Conservation (phyloP, 2,797 vertebrate species). For the Cottoperca gobio region DNA sequence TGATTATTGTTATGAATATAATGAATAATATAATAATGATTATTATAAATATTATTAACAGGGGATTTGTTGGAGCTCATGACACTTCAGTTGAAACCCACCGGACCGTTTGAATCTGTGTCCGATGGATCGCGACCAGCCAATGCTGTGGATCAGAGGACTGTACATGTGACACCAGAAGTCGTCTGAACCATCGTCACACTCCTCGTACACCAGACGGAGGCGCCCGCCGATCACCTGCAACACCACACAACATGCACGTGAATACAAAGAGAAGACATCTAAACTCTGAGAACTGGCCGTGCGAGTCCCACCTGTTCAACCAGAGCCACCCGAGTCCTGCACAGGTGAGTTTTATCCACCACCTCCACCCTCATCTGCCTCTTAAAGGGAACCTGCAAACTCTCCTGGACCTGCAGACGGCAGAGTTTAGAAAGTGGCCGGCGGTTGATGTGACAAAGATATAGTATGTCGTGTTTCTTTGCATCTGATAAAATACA, state of each 20-base stretch:
- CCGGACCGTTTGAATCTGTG: constrained; percentile 94
- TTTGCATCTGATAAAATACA: no score
- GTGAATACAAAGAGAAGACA: no score
- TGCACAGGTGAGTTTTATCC: constrained; percentile 94
- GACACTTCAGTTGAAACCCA: constrained; percentile 44
- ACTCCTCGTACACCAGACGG: constrained; percentile 93
- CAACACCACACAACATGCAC: neutral
- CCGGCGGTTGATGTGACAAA: no score
- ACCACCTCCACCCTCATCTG: constrained; percentile 97
- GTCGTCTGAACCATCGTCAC: constrained; percentile 93
- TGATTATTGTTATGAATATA: no score
- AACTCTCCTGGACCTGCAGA: constrained; percentile 91
- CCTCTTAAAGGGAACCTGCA: constrained; percentile 95
- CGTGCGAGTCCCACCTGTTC: constrained; percentile 79
- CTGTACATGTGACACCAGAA: constrained; percentile 99
- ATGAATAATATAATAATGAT: no score
- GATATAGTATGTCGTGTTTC: no score
- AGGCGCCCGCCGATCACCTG: constrained; percentile 90
- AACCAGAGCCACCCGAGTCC: constrained; percentile 93
- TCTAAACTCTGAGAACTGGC: no score
- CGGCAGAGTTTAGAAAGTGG: no score
- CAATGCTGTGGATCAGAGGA: constrained; percentile 93
- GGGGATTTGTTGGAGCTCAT: no score
- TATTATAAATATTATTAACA: no score
- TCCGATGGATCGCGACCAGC: constrained; percentile 96